Evolutionary conservation across 2,113 vertebrate genomes (phyloP).

Genomic region (Chloropsis hardwickii): DNA sequence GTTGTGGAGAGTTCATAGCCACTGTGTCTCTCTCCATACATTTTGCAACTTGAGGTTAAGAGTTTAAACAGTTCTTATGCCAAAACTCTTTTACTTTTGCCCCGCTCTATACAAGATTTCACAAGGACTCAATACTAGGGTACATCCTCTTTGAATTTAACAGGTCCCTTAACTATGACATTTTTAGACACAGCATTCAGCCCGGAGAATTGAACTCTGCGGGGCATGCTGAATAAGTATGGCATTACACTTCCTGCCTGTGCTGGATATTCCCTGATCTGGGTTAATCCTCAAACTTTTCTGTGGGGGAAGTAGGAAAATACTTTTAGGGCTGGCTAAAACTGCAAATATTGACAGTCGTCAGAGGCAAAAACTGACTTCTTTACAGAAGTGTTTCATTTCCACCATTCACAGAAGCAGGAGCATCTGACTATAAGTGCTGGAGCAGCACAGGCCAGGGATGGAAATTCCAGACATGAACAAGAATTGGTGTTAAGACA

Average conservation of each 20-base stretch:
- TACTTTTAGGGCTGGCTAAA: background rate
- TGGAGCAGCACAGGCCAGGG: rapidly evolving
- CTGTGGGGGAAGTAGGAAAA: background rate
- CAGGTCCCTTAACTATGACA: background rate
- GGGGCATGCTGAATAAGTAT: rapidly evolving
- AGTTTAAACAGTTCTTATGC: background rate
- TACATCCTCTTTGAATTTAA: background rate
- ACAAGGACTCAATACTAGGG: background rate
- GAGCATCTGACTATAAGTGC: rapidly evolving
- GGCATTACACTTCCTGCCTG: background rate
- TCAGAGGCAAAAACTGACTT: background rate
- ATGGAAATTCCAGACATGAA: background rate
- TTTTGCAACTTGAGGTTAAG: background rate
- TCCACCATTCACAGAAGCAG: background rate
- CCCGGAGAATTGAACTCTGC: rapidly evolving
- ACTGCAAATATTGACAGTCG: rapidly evolving
- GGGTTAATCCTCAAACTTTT: background rate
- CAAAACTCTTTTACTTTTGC: background rate
- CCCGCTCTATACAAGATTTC: background rate
- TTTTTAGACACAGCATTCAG: background rate
- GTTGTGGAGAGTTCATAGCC: background rate
- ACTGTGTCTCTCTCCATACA: background rate
- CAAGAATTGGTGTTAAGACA: rapidly evolving
- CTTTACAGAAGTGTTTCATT: background rate
- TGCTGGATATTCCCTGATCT: background rate